Base-by-base conservation (phyloP, 2,888 invertebrate genomes). In the Caradrina kadenii region DNA sequence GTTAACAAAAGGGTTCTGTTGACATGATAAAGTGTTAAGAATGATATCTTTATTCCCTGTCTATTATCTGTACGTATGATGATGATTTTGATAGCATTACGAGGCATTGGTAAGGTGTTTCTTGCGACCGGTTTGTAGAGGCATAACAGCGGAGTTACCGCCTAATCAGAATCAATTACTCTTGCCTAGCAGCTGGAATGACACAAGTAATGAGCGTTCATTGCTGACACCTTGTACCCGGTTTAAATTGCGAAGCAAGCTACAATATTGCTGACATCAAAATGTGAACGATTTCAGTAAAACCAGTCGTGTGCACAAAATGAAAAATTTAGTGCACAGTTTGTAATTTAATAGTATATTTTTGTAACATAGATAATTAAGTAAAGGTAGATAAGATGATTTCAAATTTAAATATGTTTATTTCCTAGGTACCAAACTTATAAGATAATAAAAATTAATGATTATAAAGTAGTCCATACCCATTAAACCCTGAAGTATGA, bases 71-170 rank as follows among this genome's bases (percentile, higher is more conserved):
- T n/a, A 10, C 22, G 26, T n/a, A 11, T 59, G 56, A 17, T 11
- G 6, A 55, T 13, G 26, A 63, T 73, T 61, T 64, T 50, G 22
- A 50, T 60, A 17, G 22, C 63, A 66, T 60, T 58, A 64, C n/a
- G 63, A 62, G 26, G 48, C 45, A 50, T 56, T 76, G 48, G 69
- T 71, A 80, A 70, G 71, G 81, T 83, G 80, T 78, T 69, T 62
- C 77, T 76, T 62, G 68, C 73, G 85, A 91, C 90, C 90, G 90
- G 91, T 90, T 91, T 85, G 65, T 19, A n/a, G 52, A 72, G 65
- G 66, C 67, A 83, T 78, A 82, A 71, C 71, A 70, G 69, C 71
- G 71, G 76, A 70, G 75, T 81, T 84, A 68, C 73, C 73, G 73
- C 64, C 80, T 83, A 89, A 89, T 90, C 82, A 79, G 76, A 79